Evolutionary conservation across 37 sponge, comb jelly and placozoan species (phyloP).

Genomic region (Tethya wilhelma): DNA sequence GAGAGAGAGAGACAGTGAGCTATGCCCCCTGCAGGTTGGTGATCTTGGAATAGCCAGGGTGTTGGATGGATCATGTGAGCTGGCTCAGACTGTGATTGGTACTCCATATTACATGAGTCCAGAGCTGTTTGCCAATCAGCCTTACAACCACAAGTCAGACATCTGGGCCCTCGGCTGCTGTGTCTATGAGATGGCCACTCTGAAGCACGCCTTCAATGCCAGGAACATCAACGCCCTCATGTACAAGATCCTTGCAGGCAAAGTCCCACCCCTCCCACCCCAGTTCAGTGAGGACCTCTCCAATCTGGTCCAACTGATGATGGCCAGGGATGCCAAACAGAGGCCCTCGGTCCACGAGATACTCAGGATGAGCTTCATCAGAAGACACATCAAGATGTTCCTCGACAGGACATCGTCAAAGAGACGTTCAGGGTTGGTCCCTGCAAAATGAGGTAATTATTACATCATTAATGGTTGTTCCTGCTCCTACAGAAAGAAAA

Average conservation of each 20-base stretch:
- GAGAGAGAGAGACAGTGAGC: too few relatives aligned
- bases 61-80: constrained; percentile 86
- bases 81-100: constrained; percentile 94
- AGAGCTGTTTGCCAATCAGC: constrained; percentile 90
- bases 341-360: constrained; percentile 80
- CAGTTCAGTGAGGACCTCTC: constrained; percentile 75
- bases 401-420: constrained; percentile 56
- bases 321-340: constrained; percentile 66
- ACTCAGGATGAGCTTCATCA: constrained; percentile 65
- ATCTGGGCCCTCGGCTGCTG: constrained; percentile 94
- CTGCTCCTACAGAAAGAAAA: too few relatives aligned
- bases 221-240: constrained; percentile 84
- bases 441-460: too few relatives aligned
- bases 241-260: constrained; percentile 82
- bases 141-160: constrained; percentile 92
- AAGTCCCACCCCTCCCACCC: constrained; percentile 71
- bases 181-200: constrained; percentile 95
- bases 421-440: constrained; percentile 32
- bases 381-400: constrained; percentile 78
- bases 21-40: constrained; percentile 68
- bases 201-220: constrained; percentile 93
- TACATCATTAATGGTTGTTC: too few relatives aligned
- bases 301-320: constrained; percentile 65
- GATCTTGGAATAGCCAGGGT: constrained; percentile 97
- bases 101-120: constrained; percentile 99